Conservation (phyloP, 2,888 invertebrate genomes). For the Himalopsyche tibetana region DNA sequence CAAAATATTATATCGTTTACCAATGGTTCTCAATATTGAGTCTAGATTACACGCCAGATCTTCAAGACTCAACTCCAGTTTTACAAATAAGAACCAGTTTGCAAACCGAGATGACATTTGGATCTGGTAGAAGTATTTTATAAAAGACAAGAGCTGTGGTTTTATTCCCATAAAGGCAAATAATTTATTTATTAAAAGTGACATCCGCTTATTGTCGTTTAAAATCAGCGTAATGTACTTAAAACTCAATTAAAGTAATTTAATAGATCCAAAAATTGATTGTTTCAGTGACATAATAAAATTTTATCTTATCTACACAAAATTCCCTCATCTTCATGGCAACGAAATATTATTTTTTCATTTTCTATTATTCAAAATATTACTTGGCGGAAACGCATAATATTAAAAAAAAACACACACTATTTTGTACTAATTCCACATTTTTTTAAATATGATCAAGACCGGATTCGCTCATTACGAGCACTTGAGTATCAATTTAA, state of each 20-base stretch:
- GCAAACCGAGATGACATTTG: conserved; percentile 37
- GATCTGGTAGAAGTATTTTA: conserved; percentile 24
- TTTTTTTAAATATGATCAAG: too few relatives aligned
- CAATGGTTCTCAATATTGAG: not conserved
- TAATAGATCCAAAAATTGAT: not conserved
- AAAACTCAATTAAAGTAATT: not conserved
- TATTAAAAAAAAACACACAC: too few relatives aligned
- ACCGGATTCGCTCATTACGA: too few relatives aligned
- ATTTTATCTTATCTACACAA: too few relatives aligned
- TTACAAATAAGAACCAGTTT: conserved; percentile 45
- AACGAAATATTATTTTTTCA: too few relatives aligned
- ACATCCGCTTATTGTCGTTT: not conserved
- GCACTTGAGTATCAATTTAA: too few relatives aligned
- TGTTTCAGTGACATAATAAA: too few relatives aligned
- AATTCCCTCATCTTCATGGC: too few relatives aligned
- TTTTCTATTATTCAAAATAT: too few relatives aligned
- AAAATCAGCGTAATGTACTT: not conserved
- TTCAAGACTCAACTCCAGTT: conserved; percentile 10
- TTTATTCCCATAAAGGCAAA: conserved; percentile 15
- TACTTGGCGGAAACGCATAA: too few relatives aligned
- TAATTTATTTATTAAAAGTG: not conserved
- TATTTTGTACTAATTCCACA: too few relatives aligned
- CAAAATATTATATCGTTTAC: not conserved
- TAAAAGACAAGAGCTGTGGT: not conserved
- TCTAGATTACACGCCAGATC: conserved; percentile 4